Evolutionary conservation across 2,113 vertebrate genomes (phyloP).

Genomic region (Scartelaos histophorus): DNA sequence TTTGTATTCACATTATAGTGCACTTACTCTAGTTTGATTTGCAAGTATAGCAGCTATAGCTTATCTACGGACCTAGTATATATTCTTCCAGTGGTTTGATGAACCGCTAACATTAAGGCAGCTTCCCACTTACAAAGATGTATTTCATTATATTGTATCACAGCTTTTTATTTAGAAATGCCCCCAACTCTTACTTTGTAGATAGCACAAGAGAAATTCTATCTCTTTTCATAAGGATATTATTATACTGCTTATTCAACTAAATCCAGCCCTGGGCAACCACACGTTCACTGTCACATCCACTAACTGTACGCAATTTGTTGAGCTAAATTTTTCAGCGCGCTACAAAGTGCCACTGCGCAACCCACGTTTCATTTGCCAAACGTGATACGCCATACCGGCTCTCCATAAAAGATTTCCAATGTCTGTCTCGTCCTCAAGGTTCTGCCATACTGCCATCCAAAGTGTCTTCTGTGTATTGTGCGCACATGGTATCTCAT

Average conservation of each 20-base stretch:
- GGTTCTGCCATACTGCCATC: not conserved
- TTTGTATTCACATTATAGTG: conserved; percentile 16
- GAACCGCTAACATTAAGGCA: conserved; percentile 6
- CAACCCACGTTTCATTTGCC: conserved; percentile 19
- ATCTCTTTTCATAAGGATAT: conserved; percentile 16
- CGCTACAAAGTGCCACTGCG: conserved; percentile 5
- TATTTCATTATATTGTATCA: not conserved
- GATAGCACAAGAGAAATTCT: not conserved
- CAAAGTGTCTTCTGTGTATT: not conserved
- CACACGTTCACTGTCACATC: conserved; percentile 44
- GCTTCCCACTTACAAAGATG: not conserved
- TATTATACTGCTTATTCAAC: not conserved
- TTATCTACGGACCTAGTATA: conserved; percentile 4
- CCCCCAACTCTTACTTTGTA: not conserved
- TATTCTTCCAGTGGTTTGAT: conserved; percentile 2
- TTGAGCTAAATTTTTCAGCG: conserved; percentile 28
- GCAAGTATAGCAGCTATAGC: conserved; percentile 6
- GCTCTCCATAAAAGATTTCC: not conserved
- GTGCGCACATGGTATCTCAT: not conserved
- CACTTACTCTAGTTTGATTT: conserved; percentile 11
- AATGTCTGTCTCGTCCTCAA: not conserved
- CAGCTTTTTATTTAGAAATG: not conserved
- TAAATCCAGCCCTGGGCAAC: conserved; percentile 13
- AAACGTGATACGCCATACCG: conserved; percentile 21
- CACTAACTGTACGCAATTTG: conserved; percentile 20